Base-by-base conservation (phyloP, 2,797 vertebrate species). In the Emydoidea blandingii region DNA sequence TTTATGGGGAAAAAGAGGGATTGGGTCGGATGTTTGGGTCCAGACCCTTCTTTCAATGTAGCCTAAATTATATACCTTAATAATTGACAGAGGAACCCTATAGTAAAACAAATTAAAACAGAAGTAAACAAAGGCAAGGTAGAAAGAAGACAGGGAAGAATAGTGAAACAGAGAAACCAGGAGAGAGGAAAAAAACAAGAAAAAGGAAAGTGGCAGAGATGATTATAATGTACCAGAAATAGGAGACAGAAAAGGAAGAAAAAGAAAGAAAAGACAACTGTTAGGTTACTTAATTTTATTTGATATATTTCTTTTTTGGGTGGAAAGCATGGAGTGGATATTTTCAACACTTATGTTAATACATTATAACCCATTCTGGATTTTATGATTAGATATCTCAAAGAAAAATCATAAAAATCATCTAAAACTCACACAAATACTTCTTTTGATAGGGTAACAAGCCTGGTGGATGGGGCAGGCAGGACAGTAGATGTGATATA, bases 21-120 rank as follows among this genome's bases (percentile, higher is more conserved):
- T 5, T 59, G 1, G 6, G 85, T 0, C 1, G 2, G 87, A 65
- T 15, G n/a, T 41, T 25, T 87, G 21, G 3, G 3, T 59, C 2
- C 41, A 52, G 49, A 79, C 27, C 14, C 23, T 34, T 18, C n/a
- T 41, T 62, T 85, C 50, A 62, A 8, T 31, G 50, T 83, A 54
- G 11, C 49, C 9, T 16, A 29, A 31, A 31, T 44, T 8, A 62
- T 57, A 12, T 47, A 29, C 53, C n/a, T 79, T n/a, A 59, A 1
- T 10, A 86, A 59, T 14, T 54, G 19, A 79, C 37, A 47, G 11
- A 82, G 1, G 11, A 87, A 41, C n/a, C 18, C 1, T 23, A 74
- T 14, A 79, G 41, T 10, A 25, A 23, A 84, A 57, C 56, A 89
- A 49, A 1, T 62, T 80, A 47, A 92, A 68, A 86, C 2, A 0